Base-by-base conservation (phyloP, 2,888 invertebrate species). In the Drosophila stalkeri region DNA sequence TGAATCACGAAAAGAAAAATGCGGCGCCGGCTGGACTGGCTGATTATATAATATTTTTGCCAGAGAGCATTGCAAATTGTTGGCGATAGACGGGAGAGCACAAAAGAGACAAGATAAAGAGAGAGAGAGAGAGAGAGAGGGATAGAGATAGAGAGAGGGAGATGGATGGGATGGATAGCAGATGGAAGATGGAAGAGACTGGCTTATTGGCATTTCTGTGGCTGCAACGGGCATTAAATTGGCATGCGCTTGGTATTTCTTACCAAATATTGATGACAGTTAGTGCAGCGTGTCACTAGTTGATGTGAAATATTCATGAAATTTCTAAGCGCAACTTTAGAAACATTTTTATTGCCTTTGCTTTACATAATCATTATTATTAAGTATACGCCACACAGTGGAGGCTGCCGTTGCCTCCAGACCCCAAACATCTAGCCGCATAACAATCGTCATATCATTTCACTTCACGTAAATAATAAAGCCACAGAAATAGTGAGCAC, bases 201-300 rank as follows among this genome's bases (percentile, higher is more conserved):
- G 57, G 14, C 44, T 49, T 61, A 23, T 44, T 72, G 63, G 65
- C 54, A 61, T 64, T 64, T 66, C 41, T 37, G 51, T 63, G 70
- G 59, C 61, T 49, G 67, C 81, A 75, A 84, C 69, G 67, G 69
- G 68, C 61, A 72, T 61, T 66, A 67, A 67, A 74, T 81, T 81
- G 83, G 81, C 74, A 81, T 49, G 67, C 63, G 75, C 69, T 57
- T 76, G 83, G 73, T 73, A 86, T 86, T 86, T 86, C 72, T 88
- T 81, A 74, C 83, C 85, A 83, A 85, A 77, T 88, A 88, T 80
- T 86, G 81, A 83, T 83, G 81, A 77, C 72, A 88, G 80, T 75
- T 57, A 69, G 57, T 63, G 80, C 67, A 66, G 11, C 39, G 35
- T 3, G 47, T 47, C 9, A 5, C 31, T 11, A 6, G n/a, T n/a